A percentile compares a stretch with the other conserved stretches of the same genome.
phyloP scores from a whole-genome alignment of 1,140 invertebrate genomes.

The Platorchestia sp. region DNA sequence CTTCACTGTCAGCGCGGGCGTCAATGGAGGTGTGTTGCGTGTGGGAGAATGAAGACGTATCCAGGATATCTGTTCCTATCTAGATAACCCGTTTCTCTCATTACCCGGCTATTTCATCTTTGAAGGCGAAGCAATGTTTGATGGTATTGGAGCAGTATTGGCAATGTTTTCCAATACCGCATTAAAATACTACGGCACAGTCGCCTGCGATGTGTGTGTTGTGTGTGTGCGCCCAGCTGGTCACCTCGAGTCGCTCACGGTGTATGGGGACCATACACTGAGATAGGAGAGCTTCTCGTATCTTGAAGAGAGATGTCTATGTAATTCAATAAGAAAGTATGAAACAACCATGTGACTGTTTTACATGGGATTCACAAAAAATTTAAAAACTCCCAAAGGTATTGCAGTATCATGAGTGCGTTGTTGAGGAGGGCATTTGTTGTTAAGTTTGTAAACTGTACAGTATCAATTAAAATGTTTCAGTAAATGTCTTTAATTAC shows the following conservation, averaged over 20 bases:
- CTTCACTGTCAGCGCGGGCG: too few species aligned
- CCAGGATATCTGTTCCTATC: too few species aligned
- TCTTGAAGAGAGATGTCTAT: not conserved
- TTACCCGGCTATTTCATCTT: too few species aligned
- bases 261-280: not conserved
- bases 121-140: too few species aligned
- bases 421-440: constrained; percentile 32
- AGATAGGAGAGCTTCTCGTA: not conserved
- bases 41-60: too few species aligned
- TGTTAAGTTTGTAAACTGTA: constrained; percentile 41
- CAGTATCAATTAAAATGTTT: not conserved
- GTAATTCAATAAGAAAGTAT: not conserved
- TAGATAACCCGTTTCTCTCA: too few species aligned
- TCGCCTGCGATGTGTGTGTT: too few species aligned
- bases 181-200: too few species aligned
- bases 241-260: not conserved
- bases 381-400: not conserved
- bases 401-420: not conserved
- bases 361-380: not conserved
- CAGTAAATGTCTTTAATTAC: not conserved
- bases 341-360: not conserved
- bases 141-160: too few species aligned
- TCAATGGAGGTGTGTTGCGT: too few species aligned
- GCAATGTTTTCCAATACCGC: too few species aligned
- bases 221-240: too few species aligned